phyloP scores from a whole-genome alignment of 2,888 invertebrate genomes.

The Ferrisia virgata region DNA sequence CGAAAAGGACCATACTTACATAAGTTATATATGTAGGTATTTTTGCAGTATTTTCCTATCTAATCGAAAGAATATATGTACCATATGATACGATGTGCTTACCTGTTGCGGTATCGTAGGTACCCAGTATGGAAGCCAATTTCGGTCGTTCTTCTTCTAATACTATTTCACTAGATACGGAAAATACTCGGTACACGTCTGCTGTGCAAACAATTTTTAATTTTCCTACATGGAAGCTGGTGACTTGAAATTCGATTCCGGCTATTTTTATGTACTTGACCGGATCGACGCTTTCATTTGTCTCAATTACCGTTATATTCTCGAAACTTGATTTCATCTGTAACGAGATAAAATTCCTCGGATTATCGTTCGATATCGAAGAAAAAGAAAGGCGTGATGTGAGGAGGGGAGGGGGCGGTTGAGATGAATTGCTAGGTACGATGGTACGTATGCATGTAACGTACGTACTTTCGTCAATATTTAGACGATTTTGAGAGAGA shows the following conservation, averaged over 20 bases:
- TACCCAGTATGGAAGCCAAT: conserved; percentile 71
- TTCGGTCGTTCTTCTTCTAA: conserved; percentile 73
- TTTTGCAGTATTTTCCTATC: no score
- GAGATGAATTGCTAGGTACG: no score
- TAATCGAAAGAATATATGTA: not conserved
- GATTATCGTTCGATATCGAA: not conserved
- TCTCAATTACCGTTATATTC: not conserved
- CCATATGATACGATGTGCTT: not conserved
- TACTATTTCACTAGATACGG: conserved; percentile 61
- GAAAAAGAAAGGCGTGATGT: no score
- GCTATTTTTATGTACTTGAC: conserved; percentile 51
- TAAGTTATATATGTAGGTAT: no score
- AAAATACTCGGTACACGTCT: conserved; percentile 66
- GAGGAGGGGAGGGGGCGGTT: no score
- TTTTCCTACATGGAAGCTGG: conserved; percentile 65
- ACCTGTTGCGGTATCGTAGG: conserved; percentile 43
- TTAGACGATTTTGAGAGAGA: no score
- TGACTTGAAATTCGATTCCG: conserved; percentile 65
- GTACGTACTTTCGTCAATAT: no score
- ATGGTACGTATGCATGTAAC: no score
- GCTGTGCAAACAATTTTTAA: conserved; percentile 66
- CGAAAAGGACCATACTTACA: no score
- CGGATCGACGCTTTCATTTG: conserved; percentile 23
- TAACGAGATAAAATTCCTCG: not conserved
- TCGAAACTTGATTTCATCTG: conserved; percentile 46